Conservation (phyloP, 2,797 vertebrate species). For the Jordanella pulchra region DNA sequence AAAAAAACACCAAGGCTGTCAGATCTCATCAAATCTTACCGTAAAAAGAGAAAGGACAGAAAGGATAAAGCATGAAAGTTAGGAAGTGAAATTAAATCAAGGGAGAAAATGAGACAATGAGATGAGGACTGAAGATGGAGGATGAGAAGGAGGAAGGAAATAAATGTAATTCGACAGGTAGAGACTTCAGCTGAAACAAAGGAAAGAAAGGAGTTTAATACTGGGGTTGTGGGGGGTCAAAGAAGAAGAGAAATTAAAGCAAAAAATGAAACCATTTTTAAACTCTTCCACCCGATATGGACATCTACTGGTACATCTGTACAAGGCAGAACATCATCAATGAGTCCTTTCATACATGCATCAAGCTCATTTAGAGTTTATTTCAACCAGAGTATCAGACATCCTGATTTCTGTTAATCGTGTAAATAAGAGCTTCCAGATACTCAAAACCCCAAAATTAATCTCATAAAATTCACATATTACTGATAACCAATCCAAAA, state of each 20-base stretch:
- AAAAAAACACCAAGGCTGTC: constrained; percentile 47
- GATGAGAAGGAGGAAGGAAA: neutral
- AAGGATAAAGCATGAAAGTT: constrained; percentile 12
- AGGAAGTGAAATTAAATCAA: constrained; percentile 2
- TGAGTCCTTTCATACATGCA: neutral
- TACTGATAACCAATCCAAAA: neutral
- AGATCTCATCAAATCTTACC: constrained; percentile 20
- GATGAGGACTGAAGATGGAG: neutral
- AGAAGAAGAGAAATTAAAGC: neutral
- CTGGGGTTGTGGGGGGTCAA: constrained; percentile 31
- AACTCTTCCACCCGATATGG: too few relatives aligned
- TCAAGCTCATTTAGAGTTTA: neutral
- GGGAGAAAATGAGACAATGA: constrained; percentile 2
- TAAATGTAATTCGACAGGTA: constrained; percentile 1
- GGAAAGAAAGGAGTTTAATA: neutral
- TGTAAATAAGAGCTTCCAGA: neutral
- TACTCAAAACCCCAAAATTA: neutral
- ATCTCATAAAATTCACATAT: neutral
- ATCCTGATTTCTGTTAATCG: neutral
- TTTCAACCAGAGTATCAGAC: neutral
- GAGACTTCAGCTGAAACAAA: constrained; percentile 1
- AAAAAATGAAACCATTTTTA: neutral
- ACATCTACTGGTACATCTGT: neutral
- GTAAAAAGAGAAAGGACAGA: neutral
- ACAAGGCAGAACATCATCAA: neutral